These are phyloP conservation scores for Heloderma charlesbogerti DNA, from an alignment of 2,113 vertebrate genomes.

Conservation along the genomic window DNA sequence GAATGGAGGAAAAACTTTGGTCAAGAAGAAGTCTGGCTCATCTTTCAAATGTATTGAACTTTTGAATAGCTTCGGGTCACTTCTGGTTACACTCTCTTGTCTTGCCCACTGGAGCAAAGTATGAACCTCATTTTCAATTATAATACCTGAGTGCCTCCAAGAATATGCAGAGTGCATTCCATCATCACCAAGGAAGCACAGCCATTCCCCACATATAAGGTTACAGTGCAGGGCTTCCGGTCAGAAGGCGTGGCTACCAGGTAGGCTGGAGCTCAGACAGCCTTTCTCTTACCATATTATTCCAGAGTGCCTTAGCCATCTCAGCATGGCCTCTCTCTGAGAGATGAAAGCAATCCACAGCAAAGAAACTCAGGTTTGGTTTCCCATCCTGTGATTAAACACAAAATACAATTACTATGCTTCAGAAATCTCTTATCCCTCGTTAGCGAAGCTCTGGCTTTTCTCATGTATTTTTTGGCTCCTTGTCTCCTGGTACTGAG, in stretches of 20 bases:
- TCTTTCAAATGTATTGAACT: too few species aligned
- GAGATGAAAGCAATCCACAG: conserved; percentile 92
- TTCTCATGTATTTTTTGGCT: not conserved
- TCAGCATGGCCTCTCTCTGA: conserved; percentile 86
- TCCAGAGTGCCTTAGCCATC: conserved; percentile 92
- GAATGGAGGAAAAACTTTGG: too few species aligned
- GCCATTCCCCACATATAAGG: not conserved
- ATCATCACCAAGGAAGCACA: not conserved
- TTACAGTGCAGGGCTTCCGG: too few species aligned
- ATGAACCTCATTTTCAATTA: not conserved
- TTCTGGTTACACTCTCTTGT: too few species aligned
- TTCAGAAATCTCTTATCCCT: not conserved
- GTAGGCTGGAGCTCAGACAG: fast-evolving
- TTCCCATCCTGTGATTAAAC: conserved; percentile 75
- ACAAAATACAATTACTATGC: conserved; percentile 8
- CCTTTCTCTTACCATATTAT: conserved; percentile 89
- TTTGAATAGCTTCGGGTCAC: too few species aligned
- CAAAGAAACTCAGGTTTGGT: conserved; percentile 87
- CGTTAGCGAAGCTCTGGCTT: not conserved
- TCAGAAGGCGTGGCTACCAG: not conserved
- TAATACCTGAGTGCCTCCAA: not conserved
- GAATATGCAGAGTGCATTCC: not conserved
- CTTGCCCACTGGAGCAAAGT: too few species aligned
- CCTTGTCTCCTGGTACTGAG: not conserved
- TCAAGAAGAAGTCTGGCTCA: too few species aligned